Percentiles rank a stretch among this genome's conserved stretches.
Evolutionary conservation across 2,113 vertebrate genomes (phyloP).

Genomic region (Malaclemys terrapin): DNA sequence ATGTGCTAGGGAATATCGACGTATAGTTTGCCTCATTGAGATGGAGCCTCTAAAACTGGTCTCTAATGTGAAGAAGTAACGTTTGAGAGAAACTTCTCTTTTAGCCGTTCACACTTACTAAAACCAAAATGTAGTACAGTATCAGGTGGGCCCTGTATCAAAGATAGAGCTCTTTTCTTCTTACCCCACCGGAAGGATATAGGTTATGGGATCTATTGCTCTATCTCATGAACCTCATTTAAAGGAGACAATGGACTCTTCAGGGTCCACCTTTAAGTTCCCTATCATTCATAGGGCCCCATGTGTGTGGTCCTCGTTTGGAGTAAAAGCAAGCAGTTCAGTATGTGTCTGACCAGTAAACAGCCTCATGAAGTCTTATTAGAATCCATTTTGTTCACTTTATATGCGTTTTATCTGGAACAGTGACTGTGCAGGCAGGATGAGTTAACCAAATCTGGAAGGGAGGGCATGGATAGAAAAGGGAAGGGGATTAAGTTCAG

Average conservation of each 20-base stretch:
- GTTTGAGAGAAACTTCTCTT: neutral
- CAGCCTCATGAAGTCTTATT: neutral
- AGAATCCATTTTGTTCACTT: neutral
- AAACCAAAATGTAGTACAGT: too few relatives aligned
- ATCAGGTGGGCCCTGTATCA: neutral
- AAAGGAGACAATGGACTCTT: neutral
- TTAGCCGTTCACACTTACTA: neutral
- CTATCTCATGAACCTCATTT: neutral
- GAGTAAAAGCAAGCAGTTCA: neutral
- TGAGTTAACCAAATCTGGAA: conserved; percentile 6
- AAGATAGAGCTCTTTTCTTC: neutral
- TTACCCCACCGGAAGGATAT: neutral
- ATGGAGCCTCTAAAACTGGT: neutral
- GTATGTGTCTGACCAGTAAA: neutral
- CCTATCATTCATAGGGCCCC: neutral
- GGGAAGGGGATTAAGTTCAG: conserved; percentile 1
- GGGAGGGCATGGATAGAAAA: neutral
- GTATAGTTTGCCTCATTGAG: neutral
- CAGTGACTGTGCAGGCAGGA: neutral
- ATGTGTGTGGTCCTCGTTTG: neutral
- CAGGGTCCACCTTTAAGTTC: neutral
- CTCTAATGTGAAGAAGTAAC: neutral
- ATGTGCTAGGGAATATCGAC: neutral
- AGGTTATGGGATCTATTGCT: neutral
- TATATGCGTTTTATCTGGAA: neutral